Base-by-base conservation (phyloP, 2,888 invertebrate genomes). In the Kuschelorhynchus macadamiae region DNA sequence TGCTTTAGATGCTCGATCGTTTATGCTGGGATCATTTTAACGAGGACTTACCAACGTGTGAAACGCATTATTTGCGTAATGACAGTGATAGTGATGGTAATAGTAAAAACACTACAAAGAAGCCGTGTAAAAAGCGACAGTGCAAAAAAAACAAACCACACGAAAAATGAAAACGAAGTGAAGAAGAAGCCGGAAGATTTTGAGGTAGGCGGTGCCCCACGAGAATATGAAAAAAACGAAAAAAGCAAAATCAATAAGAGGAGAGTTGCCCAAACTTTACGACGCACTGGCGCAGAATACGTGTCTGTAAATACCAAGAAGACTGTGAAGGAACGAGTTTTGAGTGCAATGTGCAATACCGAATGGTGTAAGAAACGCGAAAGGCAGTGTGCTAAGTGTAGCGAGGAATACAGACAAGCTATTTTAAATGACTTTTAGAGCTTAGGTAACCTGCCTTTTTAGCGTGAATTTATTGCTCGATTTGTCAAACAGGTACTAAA, bases 361-460 rank as follows among this genome's bases (percentile, higher is more conserved):
- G 25, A 33, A 12, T 53, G 41, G 53, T 53, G 53, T 11, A 33
- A 53, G 16, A 33, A 53, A 53, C 36, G 53, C 18, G 53, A 39
- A 2, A 53, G 53, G 36, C 7, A 18, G 1, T 36, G 53, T 17
- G 17, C 1, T 33, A 39, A 33, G 16, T 52, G 25, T 32, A 52
- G 30, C 3, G 33, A 52, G 20, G 9, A 36, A 52, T 16, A 11
- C n/a, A 52, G 52, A 12, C 52, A 52, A 11, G 52, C 32, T 8
- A 52, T 36, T 16, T 53, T 53, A 1, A 12, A 1, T 4, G 21
- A 53, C 25, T 53, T 36, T 39, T 53, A 53, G 14, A 53, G 17
- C 33, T 36, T 53, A 11, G 3, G 1, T 21, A 18, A 53, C 18
- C 1, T 53, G 8, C 53, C 33, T 16, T 17, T 36, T 9, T 39